A percentile compares a stretch with the other conserved stretches of the same genome.
These are phyloP conservation scores for Erpobdella octoculata DNA, from an alignment of 2,888 invertebrate species.

Conservation along the genomic window DNA sequence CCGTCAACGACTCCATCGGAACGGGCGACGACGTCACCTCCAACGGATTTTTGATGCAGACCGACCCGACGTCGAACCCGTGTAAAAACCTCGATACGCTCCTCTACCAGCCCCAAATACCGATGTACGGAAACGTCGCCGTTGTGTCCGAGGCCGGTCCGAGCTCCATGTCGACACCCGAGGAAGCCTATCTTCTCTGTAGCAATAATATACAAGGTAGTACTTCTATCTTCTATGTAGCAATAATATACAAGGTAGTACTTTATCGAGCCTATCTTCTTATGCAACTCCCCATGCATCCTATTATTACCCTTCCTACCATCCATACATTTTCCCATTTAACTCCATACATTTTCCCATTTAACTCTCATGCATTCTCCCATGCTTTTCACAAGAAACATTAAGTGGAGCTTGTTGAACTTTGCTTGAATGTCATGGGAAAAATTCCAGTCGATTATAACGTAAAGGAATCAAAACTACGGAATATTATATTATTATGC, in stretches of 20 bases:
- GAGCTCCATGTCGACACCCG: background rate
- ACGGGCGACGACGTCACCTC: conserved; percentile 12
- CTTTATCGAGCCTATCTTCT: too few relatives aligned
- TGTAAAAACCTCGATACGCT: background rate
- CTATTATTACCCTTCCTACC: too few relatives aligned
- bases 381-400: too few relatives aligned
- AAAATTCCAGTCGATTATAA: too few relatives aligned
- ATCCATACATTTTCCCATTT: too few relatives aligned
- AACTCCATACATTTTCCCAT: too few relatives aligned
- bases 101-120: background rate
- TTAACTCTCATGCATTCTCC: too few relatives aligned
- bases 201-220: background rate
- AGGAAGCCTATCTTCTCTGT: background rate
- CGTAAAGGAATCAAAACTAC: too few relatives aligned
- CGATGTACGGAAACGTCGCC: background rate
- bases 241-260: background rate
- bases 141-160: background rate
- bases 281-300: too few relatives aligned
- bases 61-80: background rate
- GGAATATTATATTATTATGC: too few relatives aligned
- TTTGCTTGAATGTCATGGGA: too few relatives aligned
- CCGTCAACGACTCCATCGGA: background rate
- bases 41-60: background rate
- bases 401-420: too few relatives aligned
- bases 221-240: background rate